These are phyloP conservation scores for Microtus richardsoni DNA, from an alignment of 2,113 vertebrate genomes.

Conservation along the genomic window DNA sequence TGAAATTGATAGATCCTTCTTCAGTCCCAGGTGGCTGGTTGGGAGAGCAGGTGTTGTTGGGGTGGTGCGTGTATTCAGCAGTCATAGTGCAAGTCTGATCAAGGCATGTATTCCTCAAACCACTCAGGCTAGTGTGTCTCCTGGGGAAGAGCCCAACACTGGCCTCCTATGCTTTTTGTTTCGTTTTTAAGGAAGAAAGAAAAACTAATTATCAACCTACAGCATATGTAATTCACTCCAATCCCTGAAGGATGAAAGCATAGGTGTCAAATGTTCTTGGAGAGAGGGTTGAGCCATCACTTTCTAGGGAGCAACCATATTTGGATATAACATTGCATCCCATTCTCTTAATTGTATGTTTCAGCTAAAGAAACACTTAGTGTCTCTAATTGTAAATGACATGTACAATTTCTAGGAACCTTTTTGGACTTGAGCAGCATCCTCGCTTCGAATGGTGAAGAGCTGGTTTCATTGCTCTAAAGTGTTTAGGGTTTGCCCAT, in stretches of 20 bases:
- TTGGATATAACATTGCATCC: conserved; percentile 63
- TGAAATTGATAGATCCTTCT: conserved; percentile 82
- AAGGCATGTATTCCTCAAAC: conserved; percentile 85
- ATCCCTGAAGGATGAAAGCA: conserved; percentile 82
- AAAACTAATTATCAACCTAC: conserved; percentile 86
- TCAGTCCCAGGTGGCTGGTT: conserved; percentile 80
- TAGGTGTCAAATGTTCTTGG: conserved; percentile 84
- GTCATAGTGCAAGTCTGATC: conserved; percentile 83
- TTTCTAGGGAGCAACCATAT: conserved; percentile 79
- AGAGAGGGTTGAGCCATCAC: conserved; percentile 80
- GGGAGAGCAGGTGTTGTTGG: conserved; percentile 86
- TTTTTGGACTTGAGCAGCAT: conserved; percentile 49
- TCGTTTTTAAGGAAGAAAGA: conserved; percentile 20
- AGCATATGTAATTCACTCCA: conserved; percentile 85
- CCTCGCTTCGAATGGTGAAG: not conserved
- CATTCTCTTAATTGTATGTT: conserved; percentile 46
- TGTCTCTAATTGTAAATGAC: conserved; percentile 42
- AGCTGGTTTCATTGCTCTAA: conserved; percentile 46
- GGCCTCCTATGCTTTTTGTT: conserved; percentile 73
- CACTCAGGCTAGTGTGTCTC: conserved; percentile 84
- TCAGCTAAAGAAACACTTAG: conserved; percentile 72
- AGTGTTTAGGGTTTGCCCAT: conserved; percentile 12
- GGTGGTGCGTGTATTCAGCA: conserved; percentile 71
- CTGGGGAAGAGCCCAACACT: conserved; percentile 80
- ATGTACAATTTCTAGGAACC: conserved; percentile 48